Conservation (phyloP, 2,113 vertebrate genomes). For the rabbit (Oryctolagus cuniculus) region DNA sequence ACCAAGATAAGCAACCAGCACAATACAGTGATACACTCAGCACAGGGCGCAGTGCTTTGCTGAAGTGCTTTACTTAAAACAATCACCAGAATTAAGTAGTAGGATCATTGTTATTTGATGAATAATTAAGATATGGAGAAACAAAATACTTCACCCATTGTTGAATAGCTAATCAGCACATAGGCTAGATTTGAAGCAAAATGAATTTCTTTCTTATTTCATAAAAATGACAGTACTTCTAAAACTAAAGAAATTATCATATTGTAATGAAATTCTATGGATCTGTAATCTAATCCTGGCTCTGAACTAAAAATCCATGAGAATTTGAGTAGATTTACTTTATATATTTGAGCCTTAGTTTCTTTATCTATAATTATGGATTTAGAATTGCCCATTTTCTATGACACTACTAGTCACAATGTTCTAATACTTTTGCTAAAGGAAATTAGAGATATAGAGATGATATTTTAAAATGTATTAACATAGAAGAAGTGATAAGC, state of each 20-base stretch:
- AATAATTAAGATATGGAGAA: background rate
- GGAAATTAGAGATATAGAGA: background rate
- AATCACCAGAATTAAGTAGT: too few species aligned
- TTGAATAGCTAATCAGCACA: background rate
- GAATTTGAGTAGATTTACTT: background rate
- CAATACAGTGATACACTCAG: too few species aligned
- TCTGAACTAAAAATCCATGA: background rate
- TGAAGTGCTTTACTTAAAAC: background rate
- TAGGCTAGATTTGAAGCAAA: background rate
- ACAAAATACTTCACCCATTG: background rate
- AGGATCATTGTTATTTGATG: background rate
- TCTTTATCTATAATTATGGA: background rate
- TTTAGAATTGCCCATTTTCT: background rate
- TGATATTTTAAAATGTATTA: background rate
- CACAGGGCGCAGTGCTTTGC: background rate
- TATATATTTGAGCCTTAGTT: conserved; percentile 33
- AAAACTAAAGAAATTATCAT: background rate
- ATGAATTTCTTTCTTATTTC: background rate
- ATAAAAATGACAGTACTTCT: background rate
- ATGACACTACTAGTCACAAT: background rate
- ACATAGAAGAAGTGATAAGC: background rate
- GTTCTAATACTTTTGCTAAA: background rate
- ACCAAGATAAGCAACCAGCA: background rate
- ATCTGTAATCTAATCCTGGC: background rate
- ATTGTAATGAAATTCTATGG: background rate